Base-by-base conservation (phyloP, 2,797 vertebrate species). In the Gallinago stenura region DNA sequence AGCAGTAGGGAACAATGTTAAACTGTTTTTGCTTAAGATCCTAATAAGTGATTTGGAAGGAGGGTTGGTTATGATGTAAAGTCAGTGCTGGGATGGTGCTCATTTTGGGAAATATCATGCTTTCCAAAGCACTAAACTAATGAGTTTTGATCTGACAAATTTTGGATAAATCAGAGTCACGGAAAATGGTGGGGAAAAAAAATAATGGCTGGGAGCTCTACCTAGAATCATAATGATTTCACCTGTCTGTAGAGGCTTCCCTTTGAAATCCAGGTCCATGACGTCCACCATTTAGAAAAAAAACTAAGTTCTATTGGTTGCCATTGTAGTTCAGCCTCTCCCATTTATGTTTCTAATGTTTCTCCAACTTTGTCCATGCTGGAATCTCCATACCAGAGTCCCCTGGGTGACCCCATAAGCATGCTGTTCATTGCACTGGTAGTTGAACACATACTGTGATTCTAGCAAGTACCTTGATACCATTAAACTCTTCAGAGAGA, bases 11-110 rank as follows among this genome's bases (percentile, higher is more conserved):
- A 96, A 82, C 78, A 92, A 89, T 77, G 65, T 83, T 79, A 53
- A 83, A 68, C 43, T 78, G 69, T 15, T 94, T 96, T 86, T 93
- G 45, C 65, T 91, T 79, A 89, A 87, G 75, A 83, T 77, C 16
- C 19, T 43, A 73, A 61, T 77, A 93, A 90, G 46, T 64, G 33
- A 26, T 87, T 57, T 91, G 88, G 70, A 91, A 46, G 35, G 60
- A 61, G 15, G 41, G 7, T 16, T 87, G 56, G n/a, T 76, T 92
- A 16, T 89, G 50, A 70, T 46, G 46, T 50, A 64, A 84, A 16
- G 58, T 93, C 37, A 50, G 53, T 58, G n/a, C 31, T 91, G 69
- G n/a, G 43, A 78, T 54, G 24, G 31, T 82, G 41, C 43, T 92
- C 62, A 46, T 87, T 45, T 50, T 82, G 80, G 62, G 61, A 86